Percentiles rank a stretch among this genome's conserved stretches.
These are phyloP conservation scores for Halcyon senegalensis DNA, from an alignment of 2,113 vertebrate genomes.

Conservation along the genomic window DNA sequence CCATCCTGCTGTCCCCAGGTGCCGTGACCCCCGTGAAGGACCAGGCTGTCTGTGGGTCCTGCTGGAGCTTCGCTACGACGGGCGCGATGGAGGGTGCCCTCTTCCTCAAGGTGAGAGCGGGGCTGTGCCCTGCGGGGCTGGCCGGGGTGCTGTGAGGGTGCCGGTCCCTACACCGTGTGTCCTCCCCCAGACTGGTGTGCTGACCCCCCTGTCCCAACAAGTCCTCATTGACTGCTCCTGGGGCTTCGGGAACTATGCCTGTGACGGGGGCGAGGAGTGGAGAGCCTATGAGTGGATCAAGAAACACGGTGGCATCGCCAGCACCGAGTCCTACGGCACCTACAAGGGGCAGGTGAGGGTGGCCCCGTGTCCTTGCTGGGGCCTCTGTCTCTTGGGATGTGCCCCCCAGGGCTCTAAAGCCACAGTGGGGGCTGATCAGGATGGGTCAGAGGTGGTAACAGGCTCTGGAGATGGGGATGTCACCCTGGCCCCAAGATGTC, in stretches of 20 bases:
- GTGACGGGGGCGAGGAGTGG: constrained; percentile 84
- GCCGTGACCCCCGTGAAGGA: constrained; percentile 84
- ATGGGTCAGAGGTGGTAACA: background rate
- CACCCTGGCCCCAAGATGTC: background rate
- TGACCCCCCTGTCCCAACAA: constrained; percentile 84
- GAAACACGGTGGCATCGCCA: constrained; percentile 84
- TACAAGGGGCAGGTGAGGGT: constrained; percentile 81
- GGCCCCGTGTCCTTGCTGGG: rapidly evolving
- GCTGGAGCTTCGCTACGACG: constrained; percentile 90
- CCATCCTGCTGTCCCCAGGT: constrained; percentile 41
- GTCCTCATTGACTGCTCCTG: constrained; percentile 85
- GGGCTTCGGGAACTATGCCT: constrained; percentile 81
- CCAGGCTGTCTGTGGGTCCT: constrained; percentile 89
- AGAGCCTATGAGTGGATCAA: constrained; percentile 84
- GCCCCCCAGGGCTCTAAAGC: background rate
- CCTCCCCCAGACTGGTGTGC: constrained; percentile 67
- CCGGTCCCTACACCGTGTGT: background rate
- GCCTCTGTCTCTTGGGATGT: background rate
- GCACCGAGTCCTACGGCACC: constrained; percentile 77
- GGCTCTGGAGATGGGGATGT: background rate
- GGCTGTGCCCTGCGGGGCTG: background rate
- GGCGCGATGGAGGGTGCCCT: constrained; percentile 87
- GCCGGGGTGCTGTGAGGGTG: background rate
- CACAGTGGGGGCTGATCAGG: rapidly evolving
- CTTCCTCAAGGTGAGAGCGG: constrained; percentile 79